Percentiles rank a stretch among this genome's conserved stretches.
phyloP scores from a whole-genome alignment of 2,888 invertebrate species.

The Amiota mariae region DNA sequence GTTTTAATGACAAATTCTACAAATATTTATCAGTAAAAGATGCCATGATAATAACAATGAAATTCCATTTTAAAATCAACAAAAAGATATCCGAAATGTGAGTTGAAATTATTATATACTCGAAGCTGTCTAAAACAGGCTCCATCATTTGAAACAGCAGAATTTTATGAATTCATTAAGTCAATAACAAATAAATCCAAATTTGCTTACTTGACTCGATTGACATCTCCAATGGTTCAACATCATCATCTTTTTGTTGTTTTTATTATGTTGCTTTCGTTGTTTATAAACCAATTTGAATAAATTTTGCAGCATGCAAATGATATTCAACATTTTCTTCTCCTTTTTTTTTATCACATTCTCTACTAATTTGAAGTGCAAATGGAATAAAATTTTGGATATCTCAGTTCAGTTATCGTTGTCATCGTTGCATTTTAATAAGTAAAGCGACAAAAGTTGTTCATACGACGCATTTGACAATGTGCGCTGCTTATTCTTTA shows the following conservation, averaged over 20 bases:
- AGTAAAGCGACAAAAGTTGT: not conserved
- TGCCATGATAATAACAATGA: too few relatives aligned
- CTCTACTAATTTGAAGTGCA: slow-evolving; percentile 3
- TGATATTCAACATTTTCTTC: not conserved
- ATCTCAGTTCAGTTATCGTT: not conserved
- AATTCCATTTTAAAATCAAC: too few relatives aligned
- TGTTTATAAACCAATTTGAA: slow-evolving; percentile 23
- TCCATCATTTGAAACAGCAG: not conserved
- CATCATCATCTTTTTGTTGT: too few relatives aligned
- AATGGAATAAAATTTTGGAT: not conserved
- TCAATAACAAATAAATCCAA: not conserved
- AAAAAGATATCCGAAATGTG: too few relatives aligned
- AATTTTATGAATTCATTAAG: too few relatives aligned
- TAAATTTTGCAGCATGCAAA: slow-evolving; percentile 22
- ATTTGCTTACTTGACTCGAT: slow-evolving; percentile 15
- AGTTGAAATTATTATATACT: too few relatives aligned
- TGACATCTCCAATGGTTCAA: not conserved
- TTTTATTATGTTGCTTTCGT: too few relatives aligned
- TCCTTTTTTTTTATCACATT: not conserved
- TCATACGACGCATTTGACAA: slow-evolving; percentile 1
- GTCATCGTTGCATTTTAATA: slow-evolving; percentile 8
- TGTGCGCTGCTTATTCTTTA: not conserved
- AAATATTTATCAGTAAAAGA: too few relatives aligned
- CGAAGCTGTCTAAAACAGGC: not conserved
- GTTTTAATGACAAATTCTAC: too few relatives aligned